Conservation (phyloP, 2,888 invertebrate species). For the Norana najaformis region DNA sequence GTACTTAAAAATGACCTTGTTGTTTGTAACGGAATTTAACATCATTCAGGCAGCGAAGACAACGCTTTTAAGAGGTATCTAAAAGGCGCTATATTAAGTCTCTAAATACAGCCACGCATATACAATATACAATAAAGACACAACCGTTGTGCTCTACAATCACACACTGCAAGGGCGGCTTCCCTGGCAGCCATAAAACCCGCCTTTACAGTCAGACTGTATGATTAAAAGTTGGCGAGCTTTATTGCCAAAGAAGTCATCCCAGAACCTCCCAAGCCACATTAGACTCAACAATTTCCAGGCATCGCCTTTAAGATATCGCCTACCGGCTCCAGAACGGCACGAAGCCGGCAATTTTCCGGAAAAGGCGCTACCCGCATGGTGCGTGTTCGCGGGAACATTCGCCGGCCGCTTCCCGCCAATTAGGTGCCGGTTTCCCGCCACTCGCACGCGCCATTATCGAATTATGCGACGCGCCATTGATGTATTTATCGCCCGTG, state of each 20-base stretch:
- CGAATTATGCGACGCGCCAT: conserved; percentile 18
- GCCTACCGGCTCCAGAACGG: too few species aligned
- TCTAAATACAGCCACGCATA: background rate
- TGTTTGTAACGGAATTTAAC: too few species aligned
- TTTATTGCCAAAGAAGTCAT: background rate
- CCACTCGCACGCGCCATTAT: conserved; percentile 23
- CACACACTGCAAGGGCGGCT: background rate
- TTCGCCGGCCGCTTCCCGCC: background rate
- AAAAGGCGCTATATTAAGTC: too few species aligned
- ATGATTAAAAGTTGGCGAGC: background rate
- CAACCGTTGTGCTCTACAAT: background rate
- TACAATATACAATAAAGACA: background rate
- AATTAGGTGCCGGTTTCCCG: background rate
- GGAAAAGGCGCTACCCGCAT: background rate
- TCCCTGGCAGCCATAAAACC: background rate
- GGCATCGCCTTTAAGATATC: background rate
- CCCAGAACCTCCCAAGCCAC: background rate
- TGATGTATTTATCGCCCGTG: background rate
- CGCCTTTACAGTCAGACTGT: background rate
- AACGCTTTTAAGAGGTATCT: too few species aligned
- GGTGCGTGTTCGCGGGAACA: background rate
- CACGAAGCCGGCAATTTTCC: background rate
- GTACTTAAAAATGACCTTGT: too few species aligned
- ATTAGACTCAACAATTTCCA: background rate
- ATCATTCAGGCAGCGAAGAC: too few species aligned